Evolutionary conservation across 2,888 invertebrate genomes (phyloP), one percentile per base, ranked within the genome.

Genomic region (Julus scanicus): DNA sequence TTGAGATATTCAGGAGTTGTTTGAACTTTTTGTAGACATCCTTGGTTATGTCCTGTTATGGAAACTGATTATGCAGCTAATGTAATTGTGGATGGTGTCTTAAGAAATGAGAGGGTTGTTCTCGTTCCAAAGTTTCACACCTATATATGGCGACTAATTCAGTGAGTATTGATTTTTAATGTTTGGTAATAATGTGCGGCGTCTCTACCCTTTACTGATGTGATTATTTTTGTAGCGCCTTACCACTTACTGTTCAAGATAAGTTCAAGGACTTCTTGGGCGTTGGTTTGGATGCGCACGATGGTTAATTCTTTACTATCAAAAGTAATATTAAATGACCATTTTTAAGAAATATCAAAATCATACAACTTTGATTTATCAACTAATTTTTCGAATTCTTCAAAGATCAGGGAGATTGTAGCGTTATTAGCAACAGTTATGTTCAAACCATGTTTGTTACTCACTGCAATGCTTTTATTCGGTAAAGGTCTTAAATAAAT

Each of bases 41-140:
- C 95, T 6, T 94, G 94, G 90, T 94, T 94, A 91, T 95, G 95
- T 90, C 95, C 95, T 13, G 94, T 94, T 13, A 94, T 94, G 90
- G 93, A 94, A 49, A 94, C 95, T 0, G 91, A 91, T 1, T 93
- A 93, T 84, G 95, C 94, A 9, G 95, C 95, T 0, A 91, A 91
- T 84, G 93, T 93, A 87, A 94, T 95, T 87, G 91, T 95, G 29
- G 94, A 94, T 83, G 95, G 94, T 44, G 94, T 95, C 3, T 93
- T 94, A 13, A 92, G 94, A 84, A 94, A 95, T 91, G 94, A 94
- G 90, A 93, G 93, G 6, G 49, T 85, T 11, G 83, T 89, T 39
- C 89, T 85, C 37, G 84, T 89, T 88, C 89, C 89, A 29, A 29
- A 39, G 57, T 83, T 9, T 84, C 87, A 63, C n/a, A 53, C 40